Conservation (phyloP, 1,140 invertebrate species). For the Drosophila repletoides region DNA sequence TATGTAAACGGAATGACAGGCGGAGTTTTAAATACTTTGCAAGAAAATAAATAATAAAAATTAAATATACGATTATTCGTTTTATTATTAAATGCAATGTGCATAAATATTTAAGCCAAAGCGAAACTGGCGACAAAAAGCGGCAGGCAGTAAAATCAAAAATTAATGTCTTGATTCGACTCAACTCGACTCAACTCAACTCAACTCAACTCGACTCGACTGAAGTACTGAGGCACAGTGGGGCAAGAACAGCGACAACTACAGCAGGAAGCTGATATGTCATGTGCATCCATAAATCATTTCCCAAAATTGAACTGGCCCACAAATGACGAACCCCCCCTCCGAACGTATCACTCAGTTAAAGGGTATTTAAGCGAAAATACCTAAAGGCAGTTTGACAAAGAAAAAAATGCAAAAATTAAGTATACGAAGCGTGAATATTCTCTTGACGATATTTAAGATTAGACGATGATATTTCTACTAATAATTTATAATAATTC, state of each 20-base stretch:
- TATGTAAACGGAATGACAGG: neutral
- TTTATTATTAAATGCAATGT: conserved; percentile 57
- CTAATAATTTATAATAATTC: no score
- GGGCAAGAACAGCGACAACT: conserved; percentile 2
- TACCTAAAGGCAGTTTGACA: conserved; percentile 16
- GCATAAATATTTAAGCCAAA: conserved; percentile 51
- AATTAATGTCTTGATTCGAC: conserved; percentile 68
- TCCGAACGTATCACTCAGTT: conserved; percentile 48
- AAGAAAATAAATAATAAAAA: conserved; percentile 10
- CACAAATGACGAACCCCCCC: no score
- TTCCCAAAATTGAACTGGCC: conserved; percentile 56
- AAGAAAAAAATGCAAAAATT: neutral
- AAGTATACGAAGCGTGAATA: no score
- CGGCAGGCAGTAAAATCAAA: conserved; percentile 45
- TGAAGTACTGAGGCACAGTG: conserved; percentile 30
- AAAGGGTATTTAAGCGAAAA: conserved; percentile 46
- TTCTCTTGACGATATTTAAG: no score
- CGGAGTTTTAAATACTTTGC: conserved; percentile 35
- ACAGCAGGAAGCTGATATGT: conserved; percentile 71
- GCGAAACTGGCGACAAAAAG: conserved; percentile 26
- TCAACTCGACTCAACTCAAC: conserved; percentile 58
- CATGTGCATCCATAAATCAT: conserved; percentile 80
- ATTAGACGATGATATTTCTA: no score
- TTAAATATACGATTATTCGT: conserved; percentile 29
- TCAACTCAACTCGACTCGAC: conserved; percentile 59